phyloP scores from a whole-genome alignment of 2,888 invertebrate species.

The Cryptus armator region DNA sequence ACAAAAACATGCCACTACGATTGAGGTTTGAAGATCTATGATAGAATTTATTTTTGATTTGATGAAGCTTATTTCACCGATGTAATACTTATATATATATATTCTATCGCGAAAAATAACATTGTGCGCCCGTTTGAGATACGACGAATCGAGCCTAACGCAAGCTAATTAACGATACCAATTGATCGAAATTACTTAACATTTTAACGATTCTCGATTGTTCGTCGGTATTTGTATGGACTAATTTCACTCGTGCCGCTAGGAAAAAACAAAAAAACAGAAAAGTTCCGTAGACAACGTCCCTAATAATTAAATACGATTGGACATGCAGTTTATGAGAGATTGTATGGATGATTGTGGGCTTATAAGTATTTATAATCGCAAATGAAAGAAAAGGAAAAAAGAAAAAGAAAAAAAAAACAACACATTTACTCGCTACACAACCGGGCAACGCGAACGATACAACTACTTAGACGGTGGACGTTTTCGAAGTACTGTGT shows the following conservation, averaged over 20 bases:
- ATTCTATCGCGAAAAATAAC: constrained; percentile 25
- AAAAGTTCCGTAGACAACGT: constrained; percentile 50
- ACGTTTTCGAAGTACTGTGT: constrained; percentile 58
- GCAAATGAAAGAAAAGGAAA: constrained; percentile 52
- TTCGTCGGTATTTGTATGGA: constrained; percentile 34
- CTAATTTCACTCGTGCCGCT: constrained; percentile 34
- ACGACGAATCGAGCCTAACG: constrained; percentile 39
- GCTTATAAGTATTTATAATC: constrained; percentile 71
- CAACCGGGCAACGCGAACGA: constrained; percentile 38
- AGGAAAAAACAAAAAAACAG: constrained; percentile 9
- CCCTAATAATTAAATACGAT: constrained; percentile 72
- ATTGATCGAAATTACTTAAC: not conserved
- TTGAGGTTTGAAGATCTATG: constrained; percentile 22
- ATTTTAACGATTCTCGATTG: constrained; percentile 15
- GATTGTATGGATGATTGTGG: constrained; percentile 74
- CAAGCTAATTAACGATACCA: constrained; percentile 14
- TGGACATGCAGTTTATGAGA: constrained; percentile 80
- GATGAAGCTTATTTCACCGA: constrained; percentile 18
- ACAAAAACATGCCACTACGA: constrained; percentile 3
- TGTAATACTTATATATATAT: constrained; percentile 13
- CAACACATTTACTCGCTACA: constrained; percentile 30
- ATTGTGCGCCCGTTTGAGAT: constrained; percentile 27
- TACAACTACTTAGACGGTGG: constrained; percentile 15
- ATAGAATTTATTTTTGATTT: constrained; percentile 28
- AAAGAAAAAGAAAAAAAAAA: constrained; percentile 27